Percentiles rank a stretch among this genome's conserved stretches.
Evolutionary conservation across 2,888 invertebrate species (phyloP).

Genomic region (Vandiemenella viatica): DNA sequence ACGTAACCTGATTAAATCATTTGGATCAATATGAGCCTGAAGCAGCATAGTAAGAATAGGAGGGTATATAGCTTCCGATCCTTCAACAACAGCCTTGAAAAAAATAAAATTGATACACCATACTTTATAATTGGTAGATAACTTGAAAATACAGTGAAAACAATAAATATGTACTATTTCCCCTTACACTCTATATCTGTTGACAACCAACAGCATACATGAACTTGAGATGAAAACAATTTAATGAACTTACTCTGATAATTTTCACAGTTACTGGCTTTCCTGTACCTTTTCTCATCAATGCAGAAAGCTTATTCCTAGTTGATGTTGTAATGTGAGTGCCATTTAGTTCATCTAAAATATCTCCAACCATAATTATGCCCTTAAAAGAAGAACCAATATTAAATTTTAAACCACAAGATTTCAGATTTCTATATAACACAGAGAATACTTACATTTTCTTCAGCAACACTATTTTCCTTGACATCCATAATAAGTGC

Average conservation of each 20-base stretch:
- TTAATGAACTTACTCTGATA: constrained; percentile 33
- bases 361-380: constrained; percentile 43
- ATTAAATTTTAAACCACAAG: neutral
- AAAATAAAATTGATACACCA: too few species aligned
- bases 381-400: constrained; percentile 27
- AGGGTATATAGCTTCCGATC: constrained; percentile 29
- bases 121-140: too few species aligned
- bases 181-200: too few species aligned
- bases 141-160: too few species aligned
- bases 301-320: constrained; percentile 33
- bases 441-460: constrained; percentile 37
- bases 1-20: too few species aligned
- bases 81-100: constrained; percentile 24
- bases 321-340: constrained; percentile 31
- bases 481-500: constrained; percentile 41
- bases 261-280: constrained; percentile 34
- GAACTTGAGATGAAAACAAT: too few species aligned
- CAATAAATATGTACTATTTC: too few species aligned
- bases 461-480: constrained; percentile 43
- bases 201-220: too few species aligned
- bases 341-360: constrained; percentile 47
- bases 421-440: neutral
- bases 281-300: constrained; percentile 32
- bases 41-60: constrained; percentile 31
- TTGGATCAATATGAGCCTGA: constrained; percentile 23